Base-by-base conservation (phyloP, 2,113 vertebrate genomes). In the Hippopotamus amphibius region DNA sequence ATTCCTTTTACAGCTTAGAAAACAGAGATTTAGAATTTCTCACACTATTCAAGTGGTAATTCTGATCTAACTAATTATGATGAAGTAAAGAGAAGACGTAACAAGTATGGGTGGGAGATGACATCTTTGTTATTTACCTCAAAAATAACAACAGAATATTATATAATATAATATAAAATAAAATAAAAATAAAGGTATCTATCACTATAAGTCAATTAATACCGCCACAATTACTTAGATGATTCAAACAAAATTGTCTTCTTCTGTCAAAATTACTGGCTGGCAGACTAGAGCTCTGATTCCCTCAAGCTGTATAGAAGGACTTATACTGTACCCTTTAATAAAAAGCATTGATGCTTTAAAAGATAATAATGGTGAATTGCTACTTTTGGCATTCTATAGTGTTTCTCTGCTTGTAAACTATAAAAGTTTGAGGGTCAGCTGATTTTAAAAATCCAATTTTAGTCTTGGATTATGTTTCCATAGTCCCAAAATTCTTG, bases 1-100 rank as follows among this genome's bases (percentile, higher is more conserved):
- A 83, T 72, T n/a, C n/a, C 65, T 94, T 96, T 43, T 61, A 89
- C 57, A 71, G 22, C 41, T 93, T 74, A 90, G 71, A 89, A 95
- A 90, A 69, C n/a, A 93, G 59, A 55, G 5, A 63, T 19, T 50
- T 0, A 69, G 85, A 89, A 11, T 90, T 92, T 65, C 66, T 89
- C 85, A 93, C 85, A 81, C 15, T 81, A 85, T 46, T 96, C 57
- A 95, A 93, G 50, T 86, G 33, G 28, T 81, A 90, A 68, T 90
- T 50, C 50, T 74, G 12, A 76, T 69, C 61, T 71, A 81, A 80
- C 66, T 74, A 48, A 55, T 90, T 63, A 82, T 61, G 33, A 48
- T 72, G 53, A 94, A 93, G 24, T 66, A 43, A 92, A 92, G 61
- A 63, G 12, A 50, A 88, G 6, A 57, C 19, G 76, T 37, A 92